Percentiles rank a stretch among this genome's conserved stretches.
Conservation (phyloP, 1,140 invertebrate species). For the Amphibalanus amphitrite region DNA sequence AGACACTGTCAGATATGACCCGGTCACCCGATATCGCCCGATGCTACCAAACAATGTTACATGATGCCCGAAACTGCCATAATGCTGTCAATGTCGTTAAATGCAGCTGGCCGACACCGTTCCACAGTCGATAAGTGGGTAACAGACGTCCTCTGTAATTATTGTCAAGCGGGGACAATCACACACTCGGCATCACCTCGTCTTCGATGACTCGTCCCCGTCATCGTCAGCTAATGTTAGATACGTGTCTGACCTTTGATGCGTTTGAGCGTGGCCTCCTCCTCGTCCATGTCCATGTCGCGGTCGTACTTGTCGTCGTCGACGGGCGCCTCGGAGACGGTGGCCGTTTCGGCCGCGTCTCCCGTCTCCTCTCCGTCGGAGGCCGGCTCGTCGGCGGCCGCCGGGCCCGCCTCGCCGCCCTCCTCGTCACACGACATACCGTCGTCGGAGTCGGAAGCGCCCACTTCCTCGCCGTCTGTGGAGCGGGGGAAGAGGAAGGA, state of each 20-base stretch:
- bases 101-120: no score
- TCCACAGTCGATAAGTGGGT: no score
- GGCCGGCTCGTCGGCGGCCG: slow-evolving; percentile 11
- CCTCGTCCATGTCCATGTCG: slow-evolving; percentile 53
- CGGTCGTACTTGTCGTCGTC: slow-evolving; percentile 42
- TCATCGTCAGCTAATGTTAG: no score
- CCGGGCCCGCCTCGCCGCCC: slow-evolving; percentile 22
- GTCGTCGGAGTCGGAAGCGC: slow-evolving; percentile 17
- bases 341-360: slow-evolving; percentile 42
- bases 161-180: no score
- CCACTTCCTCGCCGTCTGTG: slow-evolving; percentile 20
- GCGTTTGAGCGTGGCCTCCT: slow-evolving; percentile 48
- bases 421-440: slow-evolving; percentile 19
- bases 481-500: no score
- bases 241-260: slow-evolving; percentile 21
- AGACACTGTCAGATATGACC: slow-evolving; percentile 22
- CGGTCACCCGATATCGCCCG: no score
- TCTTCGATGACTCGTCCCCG: no score
- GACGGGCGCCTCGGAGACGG: slow-evolving; percentile 40
- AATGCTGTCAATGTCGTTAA: no score
- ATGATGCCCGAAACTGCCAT: no score
- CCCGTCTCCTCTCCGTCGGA: slow-evolving; percentile 22
- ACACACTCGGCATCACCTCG: no score
- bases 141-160: no score
- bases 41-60: no score